A percentile compares a stretch with the other conserved stretches of the same genome.
Evolutionary conservation across 2,888 invertebrate genomes (phyloP).

Genomic region (Steromphala cineraria): DNA sequence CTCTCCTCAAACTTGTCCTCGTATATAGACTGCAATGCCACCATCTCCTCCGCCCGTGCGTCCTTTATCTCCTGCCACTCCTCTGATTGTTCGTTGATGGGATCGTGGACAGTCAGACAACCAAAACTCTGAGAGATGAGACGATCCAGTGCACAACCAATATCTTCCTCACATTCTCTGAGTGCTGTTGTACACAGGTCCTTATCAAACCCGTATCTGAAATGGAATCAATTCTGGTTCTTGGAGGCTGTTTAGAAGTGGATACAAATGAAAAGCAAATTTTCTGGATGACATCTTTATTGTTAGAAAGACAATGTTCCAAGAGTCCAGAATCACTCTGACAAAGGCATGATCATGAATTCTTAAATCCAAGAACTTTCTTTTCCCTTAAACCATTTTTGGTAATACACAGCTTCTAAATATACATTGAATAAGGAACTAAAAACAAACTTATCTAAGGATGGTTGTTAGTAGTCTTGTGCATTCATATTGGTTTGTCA

Average conservation of each 20-base stretch:
- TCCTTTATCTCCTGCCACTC: slow-evolving; percentile 51
- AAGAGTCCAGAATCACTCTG: too few species aligned
- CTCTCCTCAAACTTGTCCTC: slow-evolving; percentile 62
- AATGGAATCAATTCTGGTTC: neutral
- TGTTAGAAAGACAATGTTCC: too few species aligned
- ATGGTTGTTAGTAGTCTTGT: too few species aligned
- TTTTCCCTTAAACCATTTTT: too few species aligned
- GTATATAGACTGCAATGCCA: slow-evolving; percentile 67
- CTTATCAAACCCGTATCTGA: slow-evolving; percentile 69
- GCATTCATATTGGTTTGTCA: too few species aligned
- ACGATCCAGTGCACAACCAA: slow-evolving; percentile 65
- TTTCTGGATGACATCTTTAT: too few species aligned
- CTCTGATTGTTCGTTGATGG: neutral
- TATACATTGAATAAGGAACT: too few species aligned
- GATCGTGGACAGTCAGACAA: slow-evolving; percentile 24
- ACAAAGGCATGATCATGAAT: too few species aligned
- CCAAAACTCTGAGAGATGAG: slow-evolving; percentile 62
- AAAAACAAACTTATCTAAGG: too few species aligned
- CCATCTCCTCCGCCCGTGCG: slow-evolving; percentile 66
- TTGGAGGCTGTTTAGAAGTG: neutral
- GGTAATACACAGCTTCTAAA: too few species aligned
- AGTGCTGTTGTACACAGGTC: slow-evolving; percentile 61
- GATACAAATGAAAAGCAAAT: too few species aligned
- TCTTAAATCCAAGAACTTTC: too few species aligned
- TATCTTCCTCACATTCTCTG: slow-evolving; percentile 63